Base-by-base conservation (phyloP, 2,888 invertebrate genomes). In the Heliconius hortense region DNA sequence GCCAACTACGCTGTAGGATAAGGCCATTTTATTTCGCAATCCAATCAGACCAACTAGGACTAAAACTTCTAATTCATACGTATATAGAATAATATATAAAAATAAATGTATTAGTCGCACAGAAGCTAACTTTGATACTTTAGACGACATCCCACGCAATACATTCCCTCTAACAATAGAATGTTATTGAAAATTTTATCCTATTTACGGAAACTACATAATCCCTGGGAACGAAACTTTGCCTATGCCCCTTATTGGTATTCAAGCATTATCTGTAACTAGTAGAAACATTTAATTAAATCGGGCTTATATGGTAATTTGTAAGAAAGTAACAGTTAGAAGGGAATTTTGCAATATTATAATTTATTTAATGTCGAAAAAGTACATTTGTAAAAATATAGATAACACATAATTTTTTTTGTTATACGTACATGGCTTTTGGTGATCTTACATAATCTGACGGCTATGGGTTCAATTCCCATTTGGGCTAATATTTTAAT, bases 191-290 rank as follows among this genome's bases (percentile, higher is more conserved):
- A 63, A n/a, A 64, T 35, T 64, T 64, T n/a, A 64, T 35, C 11
- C 64, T 64, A 35, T 64, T 64, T 64, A 35, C n/a, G 64, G 64
- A 64, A 66, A 39, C 64, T 39, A 64, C 39, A 66, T 66, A 66
- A 66, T 39, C 31, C 39, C 2, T 13, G 64, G 35, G 7, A n/a
- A 39, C 24, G 13, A 66, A 66, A 66, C 39, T 66, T 66, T 66
- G 24, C 64, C 39, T 66, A 11, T 39, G 64, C 24, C 39, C 64
- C 35, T 39, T 66, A 66, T 66, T 66, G n/a, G 64, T n/a, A 64
- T 64, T n/a, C 39, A 64, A 35, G 64, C 64, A n/a, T 66, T 59
- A 59, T 60, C 11, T 24, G n/a, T 24, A 10, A 4, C 11, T n/a
- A 35, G n/a, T n/a, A 35, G n/a, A 24, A 24, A 39, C 39, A 66